A percentile compares a stretch with the other conserved stretches of the same genome.
Conservation (phyloP, 2,113 vertebrate genomes). For the Gambusia holbrooki region DNA sequence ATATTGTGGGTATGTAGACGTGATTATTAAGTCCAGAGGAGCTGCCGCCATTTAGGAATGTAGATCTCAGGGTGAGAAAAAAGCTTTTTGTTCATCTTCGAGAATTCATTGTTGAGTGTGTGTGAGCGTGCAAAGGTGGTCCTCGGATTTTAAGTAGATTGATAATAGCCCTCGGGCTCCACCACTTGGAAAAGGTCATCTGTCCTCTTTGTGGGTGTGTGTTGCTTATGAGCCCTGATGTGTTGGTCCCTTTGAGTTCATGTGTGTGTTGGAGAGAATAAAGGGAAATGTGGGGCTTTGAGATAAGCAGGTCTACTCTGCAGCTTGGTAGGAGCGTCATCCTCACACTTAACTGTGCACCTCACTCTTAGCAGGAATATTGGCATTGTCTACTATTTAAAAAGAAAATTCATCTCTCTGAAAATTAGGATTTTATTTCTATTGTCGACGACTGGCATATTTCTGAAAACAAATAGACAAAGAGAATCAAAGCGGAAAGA, state of each 20-base stretch:
- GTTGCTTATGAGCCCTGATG: conserved; percentile 13
- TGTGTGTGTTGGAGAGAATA: conserved; percentile 35
- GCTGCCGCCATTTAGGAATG: background rate
- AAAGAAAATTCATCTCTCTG: background rate
- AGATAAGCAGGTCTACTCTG: conserved; percentile 61
- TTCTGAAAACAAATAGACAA: background rate
- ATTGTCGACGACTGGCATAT: background rate
- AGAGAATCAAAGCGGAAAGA: background rate
- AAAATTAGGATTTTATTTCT: background rate
- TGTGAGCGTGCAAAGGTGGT: conserved; percentile 12
- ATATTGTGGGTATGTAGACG: background rate
- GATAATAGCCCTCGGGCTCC: conserved; percentile 36
- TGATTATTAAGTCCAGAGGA: background rate
- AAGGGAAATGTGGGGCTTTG: conserved; percentile 59
- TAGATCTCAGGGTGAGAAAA: background rate
- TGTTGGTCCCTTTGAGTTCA: conserved; percentile 33
- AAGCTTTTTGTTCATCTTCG: background rate
- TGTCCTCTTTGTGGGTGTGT: conserved; percentile 7
- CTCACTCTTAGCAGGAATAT: conserved; percentile 13
- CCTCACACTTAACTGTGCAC: conserved; percentile 33
- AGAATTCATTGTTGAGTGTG: background rate
- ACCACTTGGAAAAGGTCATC: conserved; percentile 46
- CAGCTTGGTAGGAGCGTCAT: conserved; percentile 44
- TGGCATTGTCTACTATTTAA: conserved; percentile 23
- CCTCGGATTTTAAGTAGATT: conserved; percentile 53